Conservation (phyloP, 2,888 invertebrate species). For the Nomada fucata region DNA sequence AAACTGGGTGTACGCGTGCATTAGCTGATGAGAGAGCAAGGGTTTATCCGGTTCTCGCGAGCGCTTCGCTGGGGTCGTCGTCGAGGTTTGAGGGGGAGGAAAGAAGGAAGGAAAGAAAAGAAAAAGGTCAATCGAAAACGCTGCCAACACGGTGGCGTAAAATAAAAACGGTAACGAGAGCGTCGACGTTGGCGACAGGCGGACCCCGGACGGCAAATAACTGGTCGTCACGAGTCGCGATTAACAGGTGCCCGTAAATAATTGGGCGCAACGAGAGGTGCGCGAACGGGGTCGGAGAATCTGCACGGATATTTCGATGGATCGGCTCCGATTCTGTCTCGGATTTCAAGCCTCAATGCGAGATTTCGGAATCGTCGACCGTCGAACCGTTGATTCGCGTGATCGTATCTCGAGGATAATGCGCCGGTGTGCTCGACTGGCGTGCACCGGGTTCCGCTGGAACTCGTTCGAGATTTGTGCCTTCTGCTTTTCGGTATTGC, state of each 20-base stretch:
- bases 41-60: constrained; percentile 53
- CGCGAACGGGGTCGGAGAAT: neutral
- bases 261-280: neutral
- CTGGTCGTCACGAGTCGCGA: no score
- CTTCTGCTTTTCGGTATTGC: neutral
- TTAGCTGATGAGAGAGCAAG: constrained; percentile 67
- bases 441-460: neutral
- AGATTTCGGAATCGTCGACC: constrained; percentile 25
- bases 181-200: neutral
- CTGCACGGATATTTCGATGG: constrained; percentile 6
- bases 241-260: no score
- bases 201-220: no score
- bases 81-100: neutral
- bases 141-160: neutral
- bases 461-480: neutral
- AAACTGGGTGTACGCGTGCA: constrained; percentile 51
- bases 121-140: constrained; percentile 4
- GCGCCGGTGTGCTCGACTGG: neutral
- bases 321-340: neutral
- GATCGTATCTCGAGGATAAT: neutral
- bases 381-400: neutral
- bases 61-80: constrained; percentile 30
- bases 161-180: neutral
- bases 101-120: neutral
- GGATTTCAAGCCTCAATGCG: constrained; percentile 5